Conservation (phyloP, 2,797 vertebrate genomes). For the Xenentodon cancila region DNA sequence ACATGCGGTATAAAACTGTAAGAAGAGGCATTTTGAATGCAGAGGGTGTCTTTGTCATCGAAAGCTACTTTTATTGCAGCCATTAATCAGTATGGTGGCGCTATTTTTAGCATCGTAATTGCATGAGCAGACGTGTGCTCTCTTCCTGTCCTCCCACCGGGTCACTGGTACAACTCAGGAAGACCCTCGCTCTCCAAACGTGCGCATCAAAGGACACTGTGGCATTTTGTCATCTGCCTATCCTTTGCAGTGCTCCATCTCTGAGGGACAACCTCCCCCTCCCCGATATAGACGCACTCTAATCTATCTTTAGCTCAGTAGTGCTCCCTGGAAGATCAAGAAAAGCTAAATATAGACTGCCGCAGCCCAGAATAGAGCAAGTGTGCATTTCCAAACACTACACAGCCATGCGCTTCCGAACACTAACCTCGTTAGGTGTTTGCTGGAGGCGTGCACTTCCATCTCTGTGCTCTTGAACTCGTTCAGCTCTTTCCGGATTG, state of each 20-base stretch:
- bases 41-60: conserved; percentile 52
- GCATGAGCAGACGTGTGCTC: conserved; percentile 5
- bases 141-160: conserved; percentile 29
- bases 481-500: conserved; percentile 98
- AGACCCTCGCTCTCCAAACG: conserved; percentile 31
- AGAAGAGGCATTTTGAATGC: neutral
- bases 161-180: conserved; percentile 56
- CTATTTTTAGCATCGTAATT: conserved; percentile 70
- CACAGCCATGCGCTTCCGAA: conserved; percentile 12
- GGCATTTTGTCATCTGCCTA: conserved; percentile 48
- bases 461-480: conserved; percentile 99
- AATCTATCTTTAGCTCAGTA: conserved; percentile 72
- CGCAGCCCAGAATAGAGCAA: conserved; percentile 60
- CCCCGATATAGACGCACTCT: conserved; percentile 29
- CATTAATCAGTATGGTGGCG: conserved; percentile 50
- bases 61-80: conserved; percentile 25
- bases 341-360: conserved; percentile 70
- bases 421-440: conserved; percentile 96
- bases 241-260: conserved; percentile 7
- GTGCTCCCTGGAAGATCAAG: conserved; percentile 28
- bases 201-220: conserved; percentile 48
- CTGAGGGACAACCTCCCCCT: conserved; percentile 41
- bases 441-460: conserved; percentile 99
- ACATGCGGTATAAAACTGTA: neutral
- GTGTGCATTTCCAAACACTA: conserved; percentile 18